Conservation (phyloP, 2,888 invertebrate species). For the Willowsia nigromaculata region DNA sequence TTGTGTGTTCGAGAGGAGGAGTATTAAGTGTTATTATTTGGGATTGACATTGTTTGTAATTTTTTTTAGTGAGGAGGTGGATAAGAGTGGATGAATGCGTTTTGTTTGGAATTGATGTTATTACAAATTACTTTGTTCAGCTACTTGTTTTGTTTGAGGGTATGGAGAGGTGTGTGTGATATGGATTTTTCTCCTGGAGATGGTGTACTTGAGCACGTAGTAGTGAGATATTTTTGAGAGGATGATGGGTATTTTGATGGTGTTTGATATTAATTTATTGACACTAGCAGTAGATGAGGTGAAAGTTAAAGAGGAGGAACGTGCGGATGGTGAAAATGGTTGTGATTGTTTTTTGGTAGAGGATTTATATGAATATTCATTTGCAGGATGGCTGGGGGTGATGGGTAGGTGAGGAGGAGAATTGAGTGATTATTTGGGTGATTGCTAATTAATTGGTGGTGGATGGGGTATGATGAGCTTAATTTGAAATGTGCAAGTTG, state of each 20-base stretch:
- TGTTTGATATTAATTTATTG: conserved; percentile 1
- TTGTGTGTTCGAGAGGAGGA: background rate
- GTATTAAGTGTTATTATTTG: conserved; percentile 47
- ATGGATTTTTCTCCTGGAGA: no score
- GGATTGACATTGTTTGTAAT: conserved; percentile 13
- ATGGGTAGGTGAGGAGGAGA: background rate
- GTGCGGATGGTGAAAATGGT: background rate
- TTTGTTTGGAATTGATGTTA: conserved; percentile 32
- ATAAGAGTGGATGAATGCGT: background rate
- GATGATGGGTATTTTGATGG: background rate
- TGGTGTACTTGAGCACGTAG: background rate
- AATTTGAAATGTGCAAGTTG: background rate
- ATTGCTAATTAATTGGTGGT: conserved; percentile 23
- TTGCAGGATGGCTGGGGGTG: conserved; percentile 5
- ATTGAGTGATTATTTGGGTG: background rate
- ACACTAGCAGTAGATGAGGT: background rate
- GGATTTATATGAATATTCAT: conserved; percentile 14
- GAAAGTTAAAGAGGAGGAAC: background rate
- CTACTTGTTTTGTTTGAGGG: background rate
- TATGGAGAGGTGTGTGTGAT: background rate
- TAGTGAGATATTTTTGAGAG: background rate
- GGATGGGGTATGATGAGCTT: no score
- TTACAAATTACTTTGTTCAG: conserved; percentile 41
- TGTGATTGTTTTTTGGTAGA: background rate
- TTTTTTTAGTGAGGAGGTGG: background rate